Evolutionary conservation across 23 tunicate species (phyloP).

Genomic region (Trididemnum miniatum): DNA sequence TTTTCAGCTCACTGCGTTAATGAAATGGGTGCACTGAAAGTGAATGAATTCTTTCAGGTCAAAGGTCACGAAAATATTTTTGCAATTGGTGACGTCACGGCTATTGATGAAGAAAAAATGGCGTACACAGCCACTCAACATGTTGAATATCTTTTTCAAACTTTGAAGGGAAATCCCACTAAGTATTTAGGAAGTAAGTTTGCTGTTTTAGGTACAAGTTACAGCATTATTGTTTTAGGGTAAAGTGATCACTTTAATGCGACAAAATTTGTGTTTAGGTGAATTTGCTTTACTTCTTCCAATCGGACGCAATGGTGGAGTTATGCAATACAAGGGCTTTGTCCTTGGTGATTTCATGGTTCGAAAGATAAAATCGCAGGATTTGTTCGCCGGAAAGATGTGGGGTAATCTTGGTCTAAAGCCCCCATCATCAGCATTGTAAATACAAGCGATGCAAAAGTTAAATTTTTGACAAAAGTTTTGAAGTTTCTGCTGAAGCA

Average conservation of each 20-base stretch:
- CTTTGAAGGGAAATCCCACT: background rate
- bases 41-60: constrained; percentile 61
- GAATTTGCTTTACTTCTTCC: constrained; percentile 57
- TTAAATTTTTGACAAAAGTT: too few species aligned
- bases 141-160: constrained; percentile 12
- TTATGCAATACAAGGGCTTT: constrained; percentile 39
- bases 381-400: constrained; percentile 44
- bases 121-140: constrained; percentile 53
- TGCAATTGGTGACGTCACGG: constrained; percentile 79
- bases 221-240: background rate
- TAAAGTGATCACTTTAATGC: too few species aligned
- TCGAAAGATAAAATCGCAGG: constrained; percentile 38
- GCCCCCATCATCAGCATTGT: constrained; percentile 21
- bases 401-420: constrained; percentile 63
- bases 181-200: background rate
- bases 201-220: background rate
- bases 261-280: constrained; percentile 24
- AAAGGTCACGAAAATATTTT: constrained; percentile 70
- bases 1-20: constrained; percentile 48
- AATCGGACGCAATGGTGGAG: constrained; percentile 76
- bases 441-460: too few species aligned
- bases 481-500: too few species aligned
- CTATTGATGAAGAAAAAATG: constrained; percentile 85
- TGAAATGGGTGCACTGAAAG: constrained; percentile 57
- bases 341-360: constrained; percentile 28